phyloP scores from a whole-genome alignment of 2,113 vertebrate genomes.

The Apodemus speciosus region DNA sequence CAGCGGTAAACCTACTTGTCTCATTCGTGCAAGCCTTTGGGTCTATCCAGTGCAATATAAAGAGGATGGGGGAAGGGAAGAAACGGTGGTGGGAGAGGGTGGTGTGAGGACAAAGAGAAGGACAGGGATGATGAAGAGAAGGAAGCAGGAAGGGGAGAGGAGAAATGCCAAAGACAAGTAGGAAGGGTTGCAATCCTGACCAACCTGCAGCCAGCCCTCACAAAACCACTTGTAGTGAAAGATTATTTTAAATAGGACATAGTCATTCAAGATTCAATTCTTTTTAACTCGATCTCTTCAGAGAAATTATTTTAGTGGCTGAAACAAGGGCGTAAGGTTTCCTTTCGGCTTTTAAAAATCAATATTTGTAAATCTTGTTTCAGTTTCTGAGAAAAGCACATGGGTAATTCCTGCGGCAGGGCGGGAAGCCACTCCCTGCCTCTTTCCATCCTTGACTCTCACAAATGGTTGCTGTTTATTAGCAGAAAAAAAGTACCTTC shows the following conservation, averaged over 20 bases:
- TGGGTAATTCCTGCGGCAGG: constrained; percentile 75
- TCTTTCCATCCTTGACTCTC: constrained; percentile 59
- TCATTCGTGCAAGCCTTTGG: too few relatives aligned
- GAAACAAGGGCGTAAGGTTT: constrained; percentile 78
- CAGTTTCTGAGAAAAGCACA: constrained; percentile 82
- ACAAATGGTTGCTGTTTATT: constrained; percentile 33
- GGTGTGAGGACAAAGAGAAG: not conserved
- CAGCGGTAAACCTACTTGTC: not conserved
- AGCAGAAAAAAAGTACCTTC: constrained; percentile 61
- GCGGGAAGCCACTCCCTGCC: constrained; percentile 70
- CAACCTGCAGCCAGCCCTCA: constrained; percentile 32
- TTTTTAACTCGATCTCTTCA: constrained; percentile 56
- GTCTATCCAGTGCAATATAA: not conserved
- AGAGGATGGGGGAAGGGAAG: not conserved
- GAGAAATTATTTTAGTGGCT: constrained; percentile 79
- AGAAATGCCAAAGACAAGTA: not conserved
- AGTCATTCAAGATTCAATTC: constrained; percentile 62
- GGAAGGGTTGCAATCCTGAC: not conserved
- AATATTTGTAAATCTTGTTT: constrained; percentile 82
- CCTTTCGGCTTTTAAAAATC: constrained; percentile 80
- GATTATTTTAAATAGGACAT: constrained; percentile 60
- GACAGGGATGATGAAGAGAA: not conserved
- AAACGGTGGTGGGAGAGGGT: too few relatives aligned
- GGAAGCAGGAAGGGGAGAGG: not conserved
- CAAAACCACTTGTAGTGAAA: not conserved